phyloP scores from a whole-genome alignment of 2,888 invertebrate species.

The Dynastes maya region DNA sequence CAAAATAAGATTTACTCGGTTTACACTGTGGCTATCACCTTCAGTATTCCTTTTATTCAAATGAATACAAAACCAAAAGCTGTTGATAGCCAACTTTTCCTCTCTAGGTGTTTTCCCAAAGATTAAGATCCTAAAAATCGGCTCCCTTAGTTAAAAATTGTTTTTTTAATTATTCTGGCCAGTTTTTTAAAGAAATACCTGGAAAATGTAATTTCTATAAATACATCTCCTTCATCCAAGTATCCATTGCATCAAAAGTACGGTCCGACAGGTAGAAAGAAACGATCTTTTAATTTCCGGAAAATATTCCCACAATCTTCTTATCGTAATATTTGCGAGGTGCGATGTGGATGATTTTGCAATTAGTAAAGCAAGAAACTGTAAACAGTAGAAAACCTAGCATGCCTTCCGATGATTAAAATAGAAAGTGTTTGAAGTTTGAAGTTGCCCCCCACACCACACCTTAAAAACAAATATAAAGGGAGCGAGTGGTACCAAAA shows the following conservation, averaged over 20 bases:
- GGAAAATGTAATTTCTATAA: neutral
- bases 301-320: constrained; percentile 29
- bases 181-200: neutral
- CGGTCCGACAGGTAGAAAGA: constrained; percentile 7
- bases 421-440: constrained; percentile 13
- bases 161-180: too few relatives aligned
- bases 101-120: too few relatives aligned
- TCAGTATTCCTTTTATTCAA: too few relatives aligned
- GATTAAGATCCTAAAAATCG: too few relatives aligned
- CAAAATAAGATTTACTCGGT: too few relatives aligned
- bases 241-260: neutral
- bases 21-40: too few relatives aligned
- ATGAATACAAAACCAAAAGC: too few relatives aligned
- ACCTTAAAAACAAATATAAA: constrained; percentile 19
- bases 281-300: too few relatives aligned
- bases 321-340: constrained; percentile 1
- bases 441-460: neutral
- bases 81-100: too few relatives aligned
- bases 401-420: constrained; percentile 9
- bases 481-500: neutral
- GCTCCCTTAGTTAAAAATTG: too few relatives aligned
- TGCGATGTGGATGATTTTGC: neutral
- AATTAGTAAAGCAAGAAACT: neutral
- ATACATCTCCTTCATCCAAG: neutral
- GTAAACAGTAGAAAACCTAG: constrained; percentile 24